Percentiles rank a stretch among this genome's conserved stretches.
Evolutionary conservation across 2,797 vertebrate species (phyloP).

Genomic region (Muscicapa striata): DNA sequence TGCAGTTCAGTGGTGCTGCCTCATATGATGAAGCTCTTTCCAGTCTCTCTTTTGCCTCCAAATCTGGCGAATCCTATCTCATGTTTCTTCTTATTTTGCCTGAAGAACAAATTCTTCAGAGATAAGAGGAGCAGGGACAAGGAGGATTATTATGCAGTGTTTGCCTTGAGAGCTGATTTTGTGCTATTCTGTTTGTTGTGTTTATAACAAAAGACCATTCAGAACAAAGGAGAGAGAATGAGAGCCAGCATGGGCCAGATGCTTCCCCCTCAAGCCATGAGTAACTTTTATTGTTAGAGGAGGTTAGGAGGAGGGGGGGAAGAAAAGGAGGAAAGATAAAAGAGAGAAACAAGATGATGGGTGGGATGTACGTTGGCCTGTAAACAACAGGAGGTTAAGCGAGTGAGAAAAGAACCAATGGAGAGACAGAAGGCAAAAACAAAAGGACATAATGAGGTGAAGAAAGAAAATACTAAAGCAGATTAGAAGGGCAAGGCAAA

Average conservation of each 20-base stretch:
- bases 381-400: slow-evolving; percentile 16
- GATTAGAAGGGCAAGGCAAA: background rate
- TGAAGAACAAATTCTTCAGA: slow-evolving; percentile 60
- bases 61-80: background rate
- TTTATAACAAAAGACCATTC: slow-evolving; percentile 57
- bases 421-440: background rate
- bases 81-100: slow-evolving; percentile 41
- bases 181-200: slow-evolving; percentile 45
- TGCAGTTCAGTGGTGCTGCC: background rate
- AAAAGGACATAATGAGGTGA: background rate
- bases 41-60: background rate
- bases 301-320: background rate
- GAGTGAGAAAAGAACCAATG: background rate
- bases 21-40: background rate
- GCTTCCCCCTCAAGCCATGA: slow-evolving; percentile 41
- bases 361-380: background rate
- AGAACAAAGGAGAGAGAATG: slow-evolving; percentile 48
- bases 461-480: background rate
- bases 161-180: slow-evolving; percentile 55
- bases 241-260: slow-evolving; percentile 24
- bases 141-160: slow-evolving; percentile 25
- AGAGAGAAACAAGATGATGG: slow-evolving; percentile 14
- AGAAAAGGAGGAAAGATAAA: slow-evolving; percentile 18
- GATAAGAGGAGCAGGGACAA: slow-evolving; percentile 47
- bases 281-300: slow-evolving; percentile 34